Conservation (phyloP, 2,113 vertebrate genomes). For the Tachycineta bicolor region DNA sequence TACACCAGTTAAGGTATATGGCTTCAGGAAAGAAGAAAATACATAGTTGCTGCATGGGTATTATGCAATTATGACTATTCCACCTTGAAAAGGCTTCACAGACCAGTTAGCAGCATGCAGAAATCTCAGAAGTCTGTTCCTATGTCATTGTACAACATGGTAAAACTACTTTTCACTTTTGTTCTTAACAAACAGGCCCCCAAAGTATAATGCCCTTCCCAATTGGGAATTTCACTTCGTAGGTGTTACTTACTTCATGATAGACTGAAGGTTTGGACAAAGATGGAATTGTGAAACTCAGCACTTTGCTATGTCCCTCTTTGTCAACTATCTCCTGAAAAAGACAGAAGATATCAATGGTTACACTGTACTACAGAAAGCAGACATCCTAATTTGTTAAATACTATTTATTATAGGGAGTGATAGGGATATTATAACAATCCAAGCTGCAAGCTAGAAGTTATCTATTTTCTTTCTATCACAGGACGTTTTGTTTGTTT, state of each 20-base stretch:
- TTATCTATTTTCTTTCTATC: not conserved
- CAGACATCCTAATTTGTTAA: not conserved
- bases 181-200: not conserved
- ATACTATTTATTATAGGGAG: not conserved
- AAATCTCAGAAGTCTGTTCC: not conserved
- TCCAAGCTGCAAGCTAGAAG: not conserved
- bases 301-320: constrained; percentile 92
- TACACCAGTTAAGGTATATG: not conserved
- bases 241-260: constrained; percentile 87
- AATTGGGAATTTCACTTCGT: not conserved
- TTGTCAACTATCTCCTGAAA: constrained; percentile 96
- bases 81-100: not conserved
- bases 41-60: not conserved
- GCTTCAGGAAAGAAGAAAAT: not conserved
- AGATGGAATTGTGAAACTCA: constrained; percentile 95
- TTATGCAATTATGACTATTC: not conserved
- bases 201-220: not conserved
- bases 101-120: not conserved
- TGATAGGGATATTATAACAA: not conserved
- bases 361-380: not conserved
- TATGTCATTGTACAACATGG: not conserved
- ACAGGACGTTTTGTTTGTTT: not conserved
- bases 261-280: constrained; percentile 96
- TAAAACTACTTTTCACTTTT: not conserved
- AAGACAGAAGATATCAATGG: not conserved